Evolutionary conservation across 2,113 vertebrate species (phyloP).

Genomic region (Charadrius vociferus): DNA sequence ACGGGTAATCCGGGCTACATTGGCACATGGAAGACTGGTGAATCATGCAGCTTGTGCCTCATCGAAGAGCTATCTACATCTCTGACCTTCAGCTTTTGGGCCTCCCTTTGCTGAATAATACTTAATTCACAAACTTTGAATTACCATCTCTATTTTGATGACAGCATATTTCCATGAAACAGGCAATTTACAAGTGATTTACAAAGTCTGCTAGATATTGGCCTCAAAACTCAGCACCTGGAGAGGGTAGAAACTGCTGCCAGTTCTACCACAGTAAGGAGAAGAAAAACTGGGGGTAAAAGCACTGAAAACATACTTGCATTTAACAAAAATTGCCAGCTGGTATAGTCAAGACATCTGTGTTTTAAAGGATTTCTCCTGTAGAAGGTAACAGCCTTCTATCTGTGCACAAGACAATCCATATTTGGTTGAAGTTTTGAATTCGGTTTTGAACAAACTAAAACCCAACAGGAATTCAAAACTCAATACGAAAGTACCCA

Average conservation of each 20-base stretch:
- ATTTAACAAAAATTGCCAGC: no score
- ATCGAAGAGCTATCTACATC: background rate
- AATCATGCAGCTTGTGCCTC: background rate
- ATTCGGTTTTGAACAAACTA: no score
- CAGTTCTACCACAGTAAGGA: no score
- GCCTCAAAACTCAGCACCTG: background rate
- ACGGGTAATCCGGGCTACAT: rapidly evolving
- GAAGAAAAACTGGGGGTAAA: no score
- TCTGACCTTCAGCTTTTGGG: background rate
- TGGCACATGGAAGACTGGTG: background rate
- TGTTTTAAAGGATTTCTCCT: no score
- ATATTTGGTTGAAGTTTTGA: no score
- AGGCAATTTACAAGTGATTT: background rate
- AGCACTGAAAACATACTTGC: no score
- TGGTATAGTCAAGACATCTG: no score
- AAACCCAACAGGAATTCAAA: no score
- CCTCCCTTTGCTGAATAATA: background rate
- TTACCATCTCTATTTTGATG: background rate
- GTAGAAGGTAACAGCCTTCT: no score
- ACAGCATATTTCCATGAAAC: background rate
- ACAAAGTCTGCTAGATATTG: background rate
- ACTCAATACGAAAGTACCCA: no score
- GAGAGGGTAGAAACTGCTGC: background rate
- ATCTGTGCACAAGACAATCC: no score
- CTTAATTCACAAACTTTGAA: background rate